Base-by-base conservation (phyloP, 2,888 invertebrate genomes). In the Drosophila vallismaia region DNA sequence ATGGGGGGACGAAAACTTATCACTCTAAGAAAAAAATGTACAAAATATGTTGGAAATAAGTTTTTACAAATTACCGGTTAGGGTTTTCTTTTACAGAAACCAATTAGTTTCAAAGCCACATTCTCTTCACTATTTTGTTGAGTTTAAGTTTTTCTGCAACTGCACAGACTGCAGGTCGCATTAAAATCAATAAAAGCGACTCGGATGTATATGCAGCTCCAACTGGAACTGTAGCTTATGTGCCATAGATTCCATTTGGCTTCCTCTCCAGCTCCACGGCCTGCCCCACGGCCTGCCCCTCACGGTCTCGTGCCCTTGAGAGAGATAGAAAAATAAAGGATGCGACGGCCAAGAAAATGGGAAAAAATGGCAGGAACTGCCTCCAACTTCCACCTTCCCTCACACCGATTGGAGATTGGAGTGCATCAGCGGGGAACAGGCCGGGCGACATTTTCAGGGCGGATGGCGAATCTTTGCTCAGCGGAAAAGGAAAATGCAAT, bases 401-500 rank as follows among this genome's bases (percentile, higher is more conserved):
- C 44, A 5, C 3, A 19, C 28, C 51, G n/a, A 19, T 49, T 38
- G n/a, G 29, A 53, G n/a, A 19, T 49, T 38, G n/a, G 29, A n/a
- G 73, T 74, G 60, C 75, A 73, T 72, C 78, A 78, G 69, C 72
- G 49, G 53, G 57, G 67, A 52, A 63, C 60, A 46, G 29, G 51
- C 54, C 19, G 9, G 40, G 36, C 50, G 69, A 57, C 70, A 63
- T 62, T 36, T 72, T 44, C 54, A 46, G 46, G 70, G 72, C 90
- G 89, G 90, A 89, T 90, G 89, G 85, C 79, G 80, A 87, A 84
- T 89, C 89, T 86, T 80, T 89, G 79, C 80, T 76, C 71, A 79
- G 69, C 90, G 90, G 90, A 90, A 90, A 82, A 82, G 89, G 86
- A 88, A 90, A 90, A 89, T 90, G 89, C 89, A 91, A 90, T 91